phyloP scores from a whole-genome alignment of 2,113 vertebrate species.

The Enhydra lutris region DNA sequence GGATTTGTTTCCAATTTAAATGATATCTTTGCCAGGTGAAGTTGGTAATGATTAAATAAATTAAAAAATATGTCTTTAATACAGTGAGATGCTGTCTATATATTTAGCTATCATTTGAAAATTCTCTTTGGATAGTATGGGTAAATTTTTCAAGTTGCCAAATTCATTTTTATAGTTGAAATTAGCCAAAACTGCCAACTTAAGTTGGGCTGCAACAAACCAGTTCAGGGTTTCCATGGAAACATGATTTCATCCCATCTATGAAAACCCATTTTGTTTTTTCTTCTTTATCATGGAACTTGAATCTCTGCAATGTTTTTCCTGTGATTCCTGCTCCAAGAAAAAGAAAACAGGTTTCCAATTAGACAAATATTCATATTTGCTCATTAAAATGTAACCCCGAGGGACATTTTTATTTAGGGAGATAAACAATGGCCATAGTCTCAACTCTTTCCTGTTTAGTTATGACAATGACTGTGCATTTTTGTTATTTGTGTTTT shows the following conservation, averaged over 20 bases:
- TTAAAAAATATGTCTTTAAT: conserved; percentile 50
- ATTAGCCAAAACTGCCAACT: conserved; percentile 59
- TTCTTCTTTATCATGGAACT: conserved; percentile 80
- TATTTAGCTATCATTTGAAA: conserved; percentile 31
- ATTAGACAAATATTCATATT: conserved; percentile 59
- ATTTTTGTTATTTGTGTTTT: conserved; percentile 35
- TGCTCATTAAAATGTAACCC: conserved; percentile 13
- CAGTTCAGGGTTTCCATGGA: conserved; percentile 65
- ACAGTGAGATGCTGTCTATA: conserved; percentile 23
- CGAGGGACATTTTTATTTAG: conserved; percentile 15
- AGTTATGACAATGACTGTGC: neutral
- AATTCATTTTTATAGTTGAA: conserved; percentile 61
- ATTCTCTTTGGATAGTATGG: conserved; percentile 33
- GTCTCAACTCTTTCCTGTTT: neutral
- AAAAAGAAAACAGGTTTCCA: conserved; percentile 76
- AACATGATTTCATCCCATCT: conserved; percentile 78
- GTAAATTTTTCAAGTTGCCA: conserved; percentile 47
- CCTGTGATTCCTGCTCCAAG: conserved; percentile 56
- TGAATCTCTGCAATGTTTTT: conserved; percentile 73
- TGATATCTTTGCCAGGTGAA: conserved; percentile 63
- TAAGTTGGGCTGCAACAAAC: conserved; percentile 55
- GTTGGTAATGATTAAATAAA: conserved; percentile 8
- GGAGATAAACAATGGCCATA: conserved; percentile 4
- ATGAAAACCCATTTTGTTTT: conserved; percentile 69
- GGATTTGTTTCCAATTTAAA: conserved; percentile 68